phyloP scores from a whole-genome alignment of 2,888 invertebrate genomes.

The Himalopsyche anomala region DNA sequence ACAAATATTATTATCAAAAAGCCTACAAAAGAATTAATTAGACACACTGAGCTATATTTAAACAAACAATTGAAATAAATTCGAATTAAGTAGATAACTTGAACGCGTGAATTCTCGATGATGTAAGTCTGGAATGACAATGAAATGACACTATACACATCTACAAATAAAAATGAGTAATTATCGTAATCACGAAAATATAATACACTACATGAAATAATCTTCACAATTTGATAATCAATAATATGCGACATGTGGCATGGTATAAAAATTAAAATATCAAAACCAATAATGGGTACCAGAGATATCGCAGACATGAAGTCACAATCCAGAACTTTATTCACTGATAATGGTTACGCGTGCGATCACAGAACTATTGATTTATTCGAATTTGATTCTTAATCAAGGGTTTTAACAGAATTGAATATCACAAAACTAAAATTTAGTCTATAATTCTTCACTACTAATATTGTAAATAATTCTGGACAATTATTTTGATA shows the following conservation, averaged over 20 bases:
- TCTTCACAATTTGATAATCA: not conserved
- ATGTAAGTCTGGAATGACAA: slow-evolving; percentile 37
- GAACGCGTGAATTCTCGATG: not conserved
- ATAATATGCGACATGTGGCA: not conserved
- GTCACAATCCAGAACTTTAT: slow-evolving; percentile 28
- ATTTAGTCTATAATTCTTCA: slow-evolving; percentile 6
- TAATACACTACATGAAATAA: not conserved
- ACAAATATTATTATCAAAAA: slow-evolving; percentile 39
- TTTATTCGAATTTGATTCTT: not conserved
- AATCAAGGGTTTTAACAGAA: not conserved
- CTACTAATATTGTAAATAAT: slow-evolving; percentile 51
- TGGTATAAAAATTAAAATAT: slow-evolving; percentile 1
- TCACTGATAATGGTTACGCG: slow-evolving; percentile 26
- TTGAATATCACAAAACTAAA: slow-evolving; percentile 47
- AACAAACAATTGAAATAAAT: not conserved
- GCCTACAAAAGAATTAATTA: slow-evolving; percentile 4
- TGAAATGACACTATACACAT: not conserved
- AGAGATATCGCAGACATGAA: slow-evolving; percentile 40
- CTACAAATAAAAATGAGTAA: not conserved
- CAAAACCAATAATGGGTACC: slow-evolving; percentile 39
- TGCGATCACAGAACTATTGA: slow-evolving; percentile 11
- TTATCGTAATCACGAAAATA: not conserved
- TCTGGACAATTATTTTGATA: slow-evolving; percentile 55
- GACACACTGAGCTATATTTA: not conserved
- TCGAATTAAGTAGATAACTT: not conserved